Evolutionary conservation across 2,113 vertebrate genomes (phyloP).

Genomic region (Tragelaphus buxtoni): DNA sequence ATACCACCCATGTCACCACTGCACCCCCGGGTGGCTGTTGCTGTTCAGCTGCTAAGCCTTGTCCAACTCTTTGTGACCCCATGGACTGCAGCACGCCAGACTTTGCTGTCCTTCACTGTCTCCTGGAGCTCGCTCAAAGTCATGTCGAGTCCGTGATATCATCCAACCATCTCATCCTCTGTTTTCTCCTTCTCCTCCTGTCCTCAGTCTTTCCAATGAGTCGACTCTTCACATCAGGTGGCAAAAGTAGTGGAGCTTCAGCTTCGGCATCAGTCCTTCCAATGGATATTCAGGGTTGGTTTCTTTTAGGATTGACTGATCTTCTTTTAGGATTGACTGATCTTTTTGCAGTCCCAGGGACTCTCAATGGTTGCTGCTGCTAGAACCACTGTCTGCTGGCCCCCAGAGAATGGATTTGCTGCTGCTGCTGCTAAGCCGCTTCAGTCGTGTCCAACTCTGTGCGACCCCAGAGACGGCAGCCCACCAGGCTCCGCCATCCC

Average conservation of each 20-base stretch:
- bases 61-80: not conserved
- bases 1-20: accelerated
- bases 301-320: not conserved
- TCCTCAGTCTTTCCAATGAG: not conserved
- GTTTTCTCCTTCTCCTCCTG: not conserved
- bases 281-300: not conserved
- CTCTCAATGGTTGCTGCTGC: not conserved
- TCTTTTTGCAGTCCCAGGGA: not conserved
- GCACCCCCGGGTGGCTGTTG: not conserved
- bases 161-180: not conserved
- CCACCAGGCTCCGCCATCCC: too few relatives aligned
- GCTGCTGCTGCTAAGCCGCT: too few relatives aligned
- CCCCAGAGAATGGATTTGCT: not conserved
- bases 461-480: too few relatives aligned
- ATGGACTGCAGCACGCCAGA: not conserved
- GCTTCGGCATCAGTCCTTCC: not conserved
- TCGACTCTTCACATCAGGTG: not conserved
- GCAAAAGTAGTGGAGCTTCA: not conserved
- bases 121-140: not conserved
- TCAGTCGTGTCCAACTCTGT: too few relatives aligned
- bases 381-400: not conserved
- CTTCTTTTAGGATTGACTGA: too few relatives aligned
- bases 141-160: not conserved
- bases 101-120: not conserved
- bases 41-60: not conserved